Base-by-base conservation (phyloP, 2,113 vertebrate genomes). In the Galemys pyrenaicus region DNA sequence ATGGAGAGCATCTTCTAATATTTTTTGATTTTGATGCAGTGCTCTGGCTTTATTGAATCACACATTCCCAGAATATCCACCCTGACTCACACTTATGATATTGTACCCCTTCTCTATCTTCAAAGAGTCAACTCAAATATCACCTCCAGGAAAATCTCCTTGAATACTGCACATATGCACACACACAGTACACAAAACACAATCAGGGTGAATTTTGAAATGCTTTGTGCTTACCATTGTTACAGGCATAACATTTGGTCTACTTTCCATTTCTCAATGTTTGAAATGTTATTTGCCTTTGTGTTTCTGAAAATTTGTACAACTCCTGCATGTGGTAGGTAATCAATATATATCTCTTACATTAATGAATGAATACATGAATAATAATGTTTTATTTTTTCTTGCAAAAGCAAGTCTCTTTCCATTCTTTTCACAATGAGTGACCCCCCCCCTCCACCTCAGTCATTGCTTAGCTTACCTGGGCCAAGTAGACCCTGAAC, bases 401-500 rank as follows among this genome's bases (percentile, higher is more conserved):
- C n/a, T 46, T 73, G 9, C 1, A 62, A 46, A 58, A 91, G 13
- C 35, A 86, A 87, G 32, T 8, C 41, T 81, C 19, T 78, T 80
- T 87, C 49, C 20, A 32, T 4, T n/a, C 35, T 85, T 88, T 91
- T 73, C 26, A n/a, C 0, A 1, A 15, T 73, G 51, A 88, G 35
- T 41, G 49, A 74, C 73, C n/a, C 26, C 11, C 12, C 39, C 41
- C 24, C 37, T 24, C 54, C 2, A 19, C 3, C 15, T 16, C 58
- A 37, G 46, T 79, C 37, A 49, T 9, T 62, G 32, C 60, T 86
- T 35, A 35, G 71, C 71, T 94, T 88, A 94, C 88, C 91, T 64
- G 54, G 81, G 78, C 89, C 0, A 5, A 92, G 83, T 46, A 44
- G 64, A 37, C 68, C 73, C 58, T 0, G 0, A 1, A 0, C 49